A percentile compares a stretch with the other conserved stretches of the same genome.
phyloP scores from a whole-genome alignment of 2,888 invertebrate species.

The Mesorhabditis sp. region DNA sequence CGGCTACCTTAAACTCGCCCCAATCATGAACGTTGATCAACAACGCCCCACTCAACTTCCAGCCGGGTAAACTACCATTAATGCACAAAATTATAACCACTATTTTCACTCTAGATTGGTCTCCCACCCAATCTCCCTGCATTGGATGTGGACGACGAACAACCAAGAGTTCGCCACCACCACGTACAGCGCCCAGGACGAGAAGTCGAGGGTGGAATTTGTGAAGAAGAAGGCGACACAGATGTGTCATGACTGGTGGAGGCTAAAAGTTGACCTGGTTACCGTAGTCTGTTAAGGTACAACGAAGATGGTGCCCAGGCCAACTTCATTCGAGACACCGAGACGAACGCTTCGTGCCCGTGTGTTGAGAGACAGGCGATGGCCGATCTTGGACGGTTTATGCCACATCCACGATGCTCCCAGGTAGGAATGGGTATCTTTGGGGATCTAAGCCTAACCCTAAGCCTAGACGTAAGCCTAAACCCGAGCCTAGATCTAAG shows the following conservation, averaged over 20 bases:
- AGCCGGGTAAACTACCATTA: not conserved
- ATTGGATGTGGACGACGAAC: conserved; percentile 54
- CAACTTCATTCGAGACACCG: conserved; percentile 56
- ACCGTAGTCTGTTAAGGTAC: conserved; percentile 18
- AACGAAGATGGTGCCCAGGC: conserved; percentile 50
- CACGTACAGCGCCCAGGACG: conserved; percentile 36
- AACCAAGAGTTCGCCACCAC: conserved; percentile 43
- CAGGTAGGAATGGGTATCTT: conserved; percentile 22
- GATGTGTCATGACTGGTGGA: conserved; percentile 57
- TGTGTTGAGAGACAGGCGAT: conserved; percentile 85
- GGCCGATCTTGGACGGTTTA: conserved; percentile 83
- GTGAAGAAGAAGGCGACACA: conserved; percentile 43
- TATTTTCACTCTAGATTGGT: conserved; percentile 33
- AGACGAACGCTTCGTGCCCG: conserved; percentile 65
- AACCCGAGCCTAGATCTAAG: too few relatives aligned
- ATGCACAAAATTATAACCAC: too few relatives aligned
- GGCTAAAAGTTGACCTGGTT: not conserved
- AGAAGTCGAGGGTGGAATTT: conserved; percentile 35
- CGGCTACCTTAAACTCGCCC: conserved; percentile 53
- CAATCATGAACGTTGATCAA: conserved; percentile 39
- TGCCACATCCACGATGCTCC: conserved; percentile 66
- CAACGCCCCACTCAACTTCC: conserved; percentile 18
- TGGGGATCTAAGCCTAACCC: not conserved
- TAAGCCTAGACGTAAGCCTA: too few relatives aligned
- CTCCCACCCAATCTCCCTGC: conserved; percentile 53